Conservation (phyloP, 2,113 vertebrate species). For the Paralichthys olivaceus region DNA sequence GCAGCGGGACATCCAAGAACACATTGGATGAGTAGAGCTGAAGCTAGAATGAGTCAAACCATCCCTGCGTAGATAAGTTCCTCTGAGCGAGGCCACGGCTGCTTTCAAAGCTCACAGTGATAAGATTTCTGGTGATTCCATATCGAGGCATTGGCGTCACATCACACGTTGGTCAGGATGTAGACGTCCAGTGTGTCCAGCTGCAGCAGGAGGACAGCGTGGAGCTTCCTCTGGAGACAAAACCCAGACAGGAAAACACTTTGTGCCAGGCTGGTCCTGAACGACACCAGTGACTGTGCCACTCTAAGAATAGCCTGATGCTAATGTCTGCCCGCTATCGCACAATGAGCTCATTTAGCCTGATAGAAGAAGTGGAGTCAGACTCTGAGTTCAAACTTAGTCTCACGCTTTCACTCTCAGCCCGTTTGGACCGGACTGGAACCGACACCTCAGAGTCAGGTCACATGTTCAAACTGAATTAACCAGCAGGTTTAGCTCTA, state of each 20-base stretch:
- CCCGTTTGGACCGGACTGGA: too few species aligned
- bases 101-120: too few species aligned
- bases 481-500: too few species aligned
- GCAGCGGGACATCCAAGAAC: too few species aligned
- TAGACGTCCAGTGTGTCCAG: conserved; percentile 5
- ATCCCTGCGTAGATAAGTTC: too few species aligned
- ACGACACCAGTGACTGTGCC: conserved; percentile 32
- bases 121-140: not conserved
- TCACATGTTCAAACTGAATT: too few species aligned
- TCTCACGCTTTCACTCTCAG: not conserved
- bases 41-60: too few species aligned
- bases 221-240: conserved; percentile 20
- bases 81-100: too few species aligned
- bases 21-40: too few species aligned
- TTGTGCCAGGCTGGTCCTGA: conserved; percentile 32
- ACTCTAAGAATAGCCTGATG: conserved; percentile 59
- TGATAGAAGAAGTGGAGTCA: conserved; percentile 2
- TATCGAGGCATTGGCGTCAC: not conserved
- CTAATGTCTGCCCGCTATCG: conserved; percentile 43
- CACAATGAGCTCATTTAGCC: conserved; percentile 68
- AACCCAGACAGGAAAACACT: conserved; percentile 54
- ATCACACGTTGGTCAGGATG: not conserved
- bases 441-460: too few species aligned
- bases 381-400: conserved; percentile 5
- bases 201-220: conserved; percentile 12